phyloP scores from a whole-genome alignment of 2,113 vertebrate genomes.

The Nothocercus julius region DNA sequence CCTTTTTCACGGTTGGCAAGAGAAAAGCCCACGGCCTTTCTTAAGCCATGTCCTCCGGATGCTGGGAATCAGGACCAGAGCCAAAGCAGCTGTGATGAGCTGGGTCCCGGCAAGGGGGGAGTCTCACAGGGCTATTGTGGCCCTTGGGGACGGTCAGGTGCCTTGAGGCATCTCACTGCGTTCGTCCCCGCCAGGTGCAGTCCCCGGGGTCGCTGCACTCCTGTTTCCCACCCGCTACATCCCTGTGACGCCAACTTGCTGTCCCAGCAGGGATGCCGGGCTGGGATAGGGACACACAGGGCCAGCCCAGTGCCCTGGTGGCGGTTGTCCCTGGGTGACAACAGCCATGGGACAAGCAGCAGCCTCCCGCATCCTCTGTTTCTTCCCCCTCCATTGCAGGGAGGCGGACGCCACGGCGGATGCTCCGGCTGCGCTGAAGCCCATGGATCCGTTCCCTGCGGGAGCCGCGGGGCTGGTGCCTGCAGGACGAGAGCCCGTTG shows the following conservation, averaged over 20 bases:
- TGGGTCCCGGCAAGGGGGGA: too few species aligned
- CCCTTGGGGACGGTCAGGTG: not conserved
- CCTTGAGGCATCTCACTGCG: not conserved
- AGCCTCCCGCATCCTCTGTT: not conserved
- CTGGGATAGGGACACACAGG: too few species aligned
- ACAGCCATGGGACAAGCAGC: not conserved
- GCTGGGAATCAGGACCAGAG: accelerated
- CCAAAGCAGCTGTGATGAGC: too few species aligned
- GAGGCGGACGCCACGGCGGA: not conserved
- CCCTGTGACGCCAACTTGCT: too few species aligned
- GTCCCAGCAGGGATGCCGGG: too few species aligned
- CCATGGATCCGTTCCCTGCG: not conserved
- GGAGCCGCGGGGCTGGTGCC: not conserved
- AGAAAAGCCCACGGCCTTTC: not conserved
- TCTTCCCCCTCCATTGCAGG: not conserved
- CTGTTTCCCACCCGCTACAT: too few species aligned
- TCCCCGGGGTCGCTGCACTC: too few species aligned
- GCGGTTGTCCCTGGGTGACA: too few species aligned
- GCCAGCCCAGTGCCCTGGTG: too few species aligned
- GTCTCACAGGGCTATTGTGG: too few species aligned
- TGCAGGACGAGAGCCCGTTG: not conserved
- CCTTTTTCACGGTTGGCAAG: not conserved
- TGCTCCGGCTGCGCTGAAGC: not conserved
- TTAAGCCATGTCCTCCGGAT: accelerated
- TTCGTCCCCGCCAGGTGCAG: too few species aligned